phyloP scores from a whole-genome alignment of 2,113 vertebrate species.

The Chaetodon auriga region DNA sequence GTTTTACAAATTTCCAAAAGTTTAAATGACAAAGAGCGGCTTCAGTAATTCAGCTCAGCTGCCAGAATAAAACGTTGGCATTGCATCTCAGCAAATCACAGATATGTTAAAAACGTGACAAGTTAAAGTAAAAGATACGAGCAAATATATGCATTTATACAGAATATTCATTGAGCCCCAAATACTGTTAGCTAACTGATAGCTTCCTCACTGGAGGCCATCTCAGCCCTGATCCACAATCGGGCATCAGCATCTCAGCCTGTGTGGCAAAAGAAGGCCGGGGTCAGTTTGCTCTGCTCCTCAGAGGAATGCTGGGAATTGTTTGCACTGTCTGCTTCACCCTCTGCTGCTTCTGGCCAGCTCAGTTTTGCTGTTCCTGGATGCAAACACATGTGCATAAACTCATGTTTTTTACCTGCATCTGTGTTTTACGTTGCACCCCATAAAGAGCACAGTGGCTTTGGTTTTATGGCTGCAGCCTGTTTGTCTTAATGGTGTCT shows the following conservation, averaged over 20 bases:
- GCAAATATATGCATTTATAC: too few relatives aligned
- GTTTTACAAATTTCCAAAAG: too few relatives aligned
- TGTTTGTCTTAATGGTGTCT: slow-evolving; percentile 40
- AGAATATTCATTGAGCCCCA: too few relatives aligned
- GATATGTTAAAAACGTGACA: too few relatives aligned
- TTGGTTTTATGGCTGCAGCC: slow-evolving; percentile 35
- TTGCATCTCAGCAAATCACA: too few relatives aligned
- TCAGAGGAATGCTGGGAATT: slow-evolving; percentile 81
- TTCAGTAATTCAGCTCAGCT: not conserved
- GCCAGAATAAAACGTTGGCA: too few relatives aligned
- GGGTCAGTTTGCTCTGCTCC: slow-evolving; percentile 72
- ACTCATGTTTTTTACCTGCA: slow-evolving; percentile 23
- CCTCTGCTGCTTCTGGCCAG: slow-evolving; percentile 59
- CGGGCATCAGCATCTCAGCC: slow-evolving; percentile 61
- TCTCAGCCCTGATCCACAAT: not conserved
- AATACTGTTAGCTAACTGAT: too few relatives aligned
- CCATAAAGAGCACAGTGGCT: not conserved
- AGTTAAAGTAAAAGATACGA: too few relatives aligned
- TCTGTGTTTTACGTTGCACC: slow-evolving; percentile 55
- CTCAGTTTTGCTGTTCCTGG: slow-evolving; percentile 64
- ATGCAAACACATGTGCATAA: slow-evolving; percentile 6
- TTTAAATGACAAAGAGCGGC: not conserved
- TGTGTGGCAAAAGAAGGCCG: slow-evolving; percentile 63
- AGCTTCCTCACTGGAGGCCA: not conserved
- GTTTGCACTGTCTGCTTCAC: slow-evolving; percentile 81